phyloP scores from a whole-genome alignment of 2,888 invertebrate genomes.

The Arenicola marina region DNA sequence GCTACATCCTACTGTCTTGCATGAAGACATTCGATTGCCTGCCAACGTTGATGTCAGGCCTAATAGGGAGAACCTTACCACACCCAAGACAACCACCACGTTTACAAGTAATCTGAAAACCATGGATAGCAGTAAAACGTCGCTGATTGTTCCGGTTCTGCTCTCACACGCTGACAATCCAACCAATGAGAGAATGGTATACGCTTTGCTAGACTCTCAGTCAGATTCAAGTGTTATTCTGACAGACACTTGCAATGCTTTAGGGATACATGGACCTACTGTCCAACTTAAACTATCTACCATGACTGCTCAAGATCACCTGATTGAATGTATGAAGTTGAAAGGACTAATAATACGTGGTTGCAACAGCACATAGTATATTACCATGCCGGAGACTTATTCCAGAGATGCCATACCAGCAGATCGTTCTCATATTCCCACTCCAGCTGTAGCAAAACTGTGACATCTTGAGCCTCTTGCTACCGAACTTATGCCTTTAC shows the following conservation, averaged over 20 bases:
- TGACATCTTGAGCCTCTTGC: too few species aligned
- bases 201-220: constrained; percentile 35
- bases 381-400: constrained; percentile 29
- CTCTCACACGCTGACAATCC: constrained; percentile 20
- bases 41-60: not conserved
- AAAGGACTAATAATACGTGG: constrained; percentile 26
- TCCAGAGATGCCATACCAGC: constrained; percentile 29
- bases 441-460: not conserved
- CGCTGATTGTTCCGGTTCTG: constrained; percentile 34
- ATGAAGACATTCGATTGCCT: constrained; percentile 14
- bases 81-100: too few species aligned
- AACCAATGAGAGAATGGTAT: constrained; percentile 27
- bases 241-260: constrained; percentile 17
- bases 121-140: not conserved
- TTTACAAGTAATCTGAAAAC: too few species aligned
- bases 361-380: constrained; percentile 6
- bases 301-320: constrained; percentile 16
- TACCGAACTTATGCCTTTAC: constrained; percentile 17
- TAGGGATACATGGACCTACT: constrained; percentile 6
- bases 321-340: constrained; percentile 9
- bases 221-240: constrained; percentile 32
- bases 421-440: constrained; percentile 10
- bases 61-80: not conserved
- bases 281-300: constrained; percentile 28
- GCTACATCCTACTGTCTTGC: constrained; percentile 31